Percentiles rank a stretch among this genome's conserved stretches.
phyloP scores from a whole-genome alignment of 2,888 invertebrate species.

The Drosophila robusta region DNA sequence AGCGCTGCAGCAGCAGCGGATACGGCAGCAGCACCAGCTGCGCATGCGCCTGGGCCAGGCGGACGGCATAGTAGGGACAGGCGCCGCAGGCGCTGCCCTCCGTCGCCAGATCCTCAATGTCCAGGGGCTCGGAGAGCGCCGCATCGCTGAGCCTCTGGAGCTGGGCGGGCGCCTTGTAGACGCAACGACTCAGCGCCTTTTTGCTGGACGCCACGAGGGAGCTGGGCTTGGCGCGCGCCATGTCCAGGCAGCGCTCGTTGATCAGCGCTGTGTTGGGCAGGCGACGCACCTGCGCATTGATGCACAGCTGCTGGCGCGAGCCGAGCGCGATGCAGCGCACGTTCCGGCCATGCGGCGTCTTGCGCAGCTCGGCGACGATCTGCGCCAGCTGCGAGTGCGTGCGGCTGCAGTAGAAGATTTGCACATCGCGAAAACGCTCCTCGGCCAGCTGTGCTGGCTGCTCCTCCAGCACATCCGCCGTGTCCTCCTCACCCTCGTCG shows the following conservation, averaged over 20 bases:
- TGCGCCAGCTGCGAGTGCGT: constrained; percentile 99
- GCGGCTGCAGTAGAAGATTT: constrained; percentile 96
- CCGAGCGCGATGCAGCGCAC: constrained; percentile 93
- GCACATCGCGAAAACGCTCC: constrained; percentile 70
- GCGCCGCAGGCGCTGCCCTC: constrained; percentile 90
- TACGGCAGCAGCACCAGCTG: constrained; percentile 92
- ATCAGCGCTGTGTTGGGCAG: constrained; percentile 92
- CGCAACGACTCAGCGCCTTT: constrained; percentile 88
- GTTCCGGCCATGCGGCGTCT: constrained; percentile 90
- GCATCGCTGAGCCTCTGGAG: constrained; percentile 89
- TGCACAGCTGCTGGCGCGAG: constrained; percentile 96
- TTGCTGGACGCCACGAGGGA: constrained; percentile 85
- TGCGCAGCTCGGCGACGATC: constrained; percentile 96
- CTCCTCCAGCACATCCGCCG: background rate
- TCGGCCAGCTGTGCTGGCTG: background rate
- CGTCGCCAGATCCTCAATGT: constrained; percentile 94
- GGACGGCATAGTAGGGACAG: constrained; percentile 97
- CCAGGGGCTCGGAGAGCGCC: constrained; percentile 90
- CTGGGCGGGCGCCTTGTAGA: constrained; percentile 88
- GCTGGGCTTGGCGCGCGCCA: constrained; percentile 83
- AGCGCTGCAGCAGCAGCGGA: constrained; percentile 92
- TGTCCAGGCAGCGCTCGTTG: constrained; percentile 95
- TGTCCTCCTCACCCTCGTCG: constrained; percentile 24
- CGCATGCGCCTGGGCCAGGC: constrained; percentile 92
- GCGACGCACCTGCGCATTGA: constrained; percentile 91